Conservation (phyloP, 1,140 invertebrate genomes). For the Neodiprion virginianus region DNA sequence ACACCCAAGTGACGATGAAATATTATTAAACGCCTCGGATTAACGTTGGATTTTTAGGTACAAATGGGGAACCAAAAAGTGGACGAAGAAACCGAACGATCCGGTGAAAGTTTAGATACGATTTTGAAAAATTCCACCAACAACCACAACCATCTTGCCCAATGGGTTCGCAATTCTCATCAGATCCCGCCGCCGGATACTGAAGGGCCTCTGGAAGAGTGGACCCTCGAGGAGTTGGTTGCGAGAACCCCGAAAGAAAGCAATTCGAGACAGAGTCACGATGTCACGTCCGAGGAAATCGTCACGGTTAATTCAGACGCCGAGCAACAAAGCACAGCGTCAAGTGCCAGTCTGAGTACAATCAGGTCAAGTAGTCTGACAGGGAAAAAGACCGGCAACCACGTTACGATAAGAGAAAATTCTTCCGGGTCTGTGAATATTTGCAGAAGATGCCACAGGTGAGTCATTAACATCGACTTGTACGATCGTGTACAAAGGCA, state of each 20-base stretch:
- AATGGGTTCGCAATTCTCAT: constrained; percentile 70
- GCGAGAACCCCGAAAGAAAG: constrained; percentile 45
- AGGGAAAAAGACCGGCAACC: constrained; percentile 52
- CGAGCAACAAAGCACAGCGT: constrained; percentile 56
- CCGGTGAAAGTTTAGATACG: constrained; percentile 41
- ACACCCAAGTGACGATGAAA: too few relatives aligned
- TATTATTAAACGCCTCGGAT: neutral
- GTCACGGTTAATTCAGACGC: constrained; percentile 47
- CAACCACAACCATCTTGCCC: constrained; percentile 66
- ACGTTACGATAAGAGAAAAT: constrained; percentile 45
- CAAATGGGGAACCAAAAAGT: constrained; percentile 26
- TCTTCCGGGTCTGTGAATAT: constrained; percentile 66
- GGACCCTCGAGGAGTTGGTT: constrained; percentile 66
- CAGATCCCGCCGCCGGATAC: constrained; percentile 60
- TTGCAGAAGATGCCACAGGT: constrained; percentile 68
- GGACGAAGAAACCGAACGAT: constrained; percentile 66
- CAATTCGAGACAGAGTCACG: constrained; percentile 19
- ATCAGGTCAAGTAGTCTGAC: constrained; percentile 56
- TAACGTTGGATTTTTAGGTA: constrained; percentile 13
- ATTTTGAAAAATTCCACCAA: constrained; percentile 39
- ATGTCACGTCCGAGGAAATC: constrained; percentile 40
- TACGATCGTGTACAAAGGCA: neutral
- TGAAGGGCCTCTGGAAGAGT: constrained; percentile 64
- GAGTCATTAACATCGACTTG: constrained; percentile 48
- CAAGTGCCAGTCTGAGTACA: constrained; percentile 56